Base-by-base conservation (phyloP, 1,140 invertebrate genomes). In the Zaprionus inermis region DNA sequence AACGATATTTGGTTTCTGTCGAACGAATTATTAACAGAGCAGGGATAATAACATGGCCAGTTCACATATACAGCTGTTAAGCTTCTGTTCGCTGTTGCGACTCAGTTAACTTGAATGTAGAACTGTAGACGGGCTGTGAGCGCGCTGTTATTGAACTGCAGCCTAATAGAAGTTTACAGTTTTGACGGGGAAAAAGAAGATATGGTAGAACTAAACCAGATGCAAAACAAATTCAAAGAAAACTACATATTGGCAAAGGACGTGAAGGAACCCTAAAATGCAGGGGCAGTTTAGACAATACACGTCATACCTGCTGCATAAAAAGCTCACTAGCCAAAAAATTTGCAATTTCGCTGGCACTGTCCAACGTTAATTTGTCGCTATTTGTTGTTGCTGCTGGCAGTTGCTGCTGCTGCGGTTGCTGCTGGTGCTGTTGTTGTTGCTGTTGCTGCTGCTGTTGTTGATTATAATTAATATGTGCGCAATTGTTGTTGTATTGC, bases 301-400 rank as follows among this genome's bases (percentile, higher is more conserved):
- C 1, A 6, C 7, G 49, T 63, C 36, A 76, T 95, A 96, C 95
- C 95, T 95, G 94, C 85, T 96, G 96, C 93, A 95, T 96, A 93
- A 95, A 95, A 92, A 96, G 93, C 93, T 96, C 96, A 92, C 95
- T 96, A 81, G 96, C 95, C 78, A 96, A 94, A 92, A 96, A 95
- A 93, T 95, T 96, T 68, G 96, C 95, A 91, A 96, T 95, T 93
- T 96, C 96, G 93, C 95, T 94, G 79, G 96, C 95, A 93, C 44
- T 68, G 38, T 96, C 96, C 93, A 96, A 95, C 92, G 93, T 92
- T 67, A 91, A 91, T 76, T 91, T 77, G 70, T 88, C 78, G 68
- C 68, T 69, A 49, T 52, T 56, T 63, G 67, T 68, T 51, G 72
- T 57, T 66, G 76, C 14, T 67, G 68, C 18, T 51, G 69, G 12